phyloP scores from a whole-genome alignment of 2,888 invertebrate genomes.

The Catotricha subobsoleta region DNA sequence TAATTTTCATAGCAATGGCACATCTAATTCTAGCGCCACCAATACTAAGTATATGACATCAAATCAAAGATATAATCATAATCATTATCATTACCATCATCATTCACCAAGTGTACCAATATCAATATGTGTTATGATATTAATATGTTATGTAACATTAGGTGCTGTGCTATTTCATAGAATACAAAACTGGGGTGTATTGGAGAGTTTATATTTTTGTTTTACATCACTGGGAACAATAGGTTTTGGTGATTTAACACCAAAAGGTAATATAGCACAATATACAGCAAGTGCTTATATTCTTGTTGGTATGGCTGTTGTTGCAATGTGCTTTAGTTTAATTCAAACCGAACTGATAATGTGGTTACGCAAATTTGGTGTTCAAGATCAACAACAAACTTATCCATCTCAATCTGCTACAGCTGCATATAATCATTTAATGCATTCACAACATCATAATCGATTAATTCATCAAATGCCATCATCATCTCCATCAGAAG shows the following conservation, averaged over 20 bases:
- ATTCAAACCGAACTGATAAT: slow-evolving; percentile 56
- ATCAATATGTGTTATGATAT: slow-evolving; percentile 64
- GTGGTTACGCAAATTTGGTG: slow-evolving; percentile 29
- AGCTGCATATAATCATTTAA: slow-evolving; percentile 1
- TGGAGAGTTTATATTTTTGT: slow-evolving; percentile 72
- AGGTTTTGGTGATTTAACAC: slow-evolving; percentile 64
- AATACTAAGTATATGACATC: background rate
- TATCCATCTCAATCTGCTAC: background rate
- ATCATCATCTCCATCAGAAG: slow-evolving; percentile 30
- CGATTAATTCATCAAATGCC: background rate
- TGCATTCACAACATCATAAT: slow-evolving; percentile 4
- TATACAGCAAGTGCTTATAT: slow-evolving; percentile 68
- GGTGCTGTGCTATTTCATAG: slow-evolving; percentile 80
- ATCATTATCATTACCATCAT: slow-evolving; percentile 7
- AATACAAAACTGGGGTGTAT: slow-evolving; percentile 78
- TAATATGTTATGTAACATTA: slow-evolving; percentile 70
- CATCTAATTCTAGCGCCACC: background rate
- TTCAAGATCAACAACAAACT: slow-evolving; percentile 20
- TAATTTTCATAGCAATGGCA: background rate
- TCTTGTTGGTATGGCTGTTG: slow-evolving; percentile 64
- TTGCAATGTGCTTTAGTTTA: slow-evolving; percentile 75
- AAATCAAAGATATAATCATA: background rate
- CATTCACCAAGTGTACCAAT: slow-evolving; percentile 56
- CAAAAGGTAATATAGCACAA: slow-evolving; percentile 48
- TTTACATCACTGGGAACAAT: slow-evolving; percentile 66